Evolutionary conservation across 1,140 invertebrate species (phyloP), one percentile per base, ranked within the genome.

Genomic region (Megathymus violae): DNA sequence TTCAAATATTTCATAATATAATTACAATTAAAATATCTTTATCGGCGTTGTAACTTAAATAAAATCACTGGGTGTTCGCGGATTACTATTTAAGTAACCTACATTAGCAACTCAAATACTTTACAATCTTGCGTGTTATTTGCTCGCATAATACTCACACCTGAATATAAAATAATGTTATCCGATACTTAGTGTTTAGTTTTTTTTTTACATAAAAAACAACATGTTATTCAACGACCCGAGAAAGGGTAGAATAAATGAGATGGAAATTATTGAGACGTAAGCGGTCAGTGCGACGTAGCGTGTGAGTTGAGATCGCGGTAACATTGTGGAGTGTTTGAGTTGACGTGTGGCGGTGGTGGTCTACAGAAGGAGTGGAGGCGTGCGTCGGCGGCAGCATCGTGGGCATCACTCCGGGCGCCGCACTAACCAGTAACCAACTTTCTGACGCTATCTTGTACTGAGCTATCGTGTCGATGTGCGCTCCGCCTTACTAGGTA

Each of bases 321-420:
- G n/a, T 46, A 9, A 15, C 22, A 48, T 15, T 58, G 56, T 64
- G 15, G 50, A 52, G 58, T 48, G 44, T 61, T 47, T 61, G 46
- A 16, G 46, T 52, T 65, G 62, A 67, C 48, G 59, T 61, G 52
- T 74, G 41, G 47, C 62, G 87, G 88, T 88, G 86, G 85, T 82
- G 85, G 88, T 78, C 75, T 63, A 78, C 86, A 89, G 88, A 91
- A 80, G 91, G 91, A 77, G 91, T 92, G 80, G 91, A 92, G 84
- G 85, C 82, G 82, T 92, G 91, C 79, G 91, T 92, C 64, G 91
- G 91, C 76, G 91, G 91, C 75, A 91, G 89, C 85, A 92, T 92
- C 81, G 88, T 92, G 67, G 91, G 91, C 71, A 92, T 92, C 81
- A 91, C 91, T 68, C 91, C 91, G 74, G 88, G 88, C 82, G 89